A percentile compares a stretch with the other conserved stretches of the same genome.
Conservation (phyloP, 2,113 vertebrate species). For the Nyctibius bracteatus region DNA sequence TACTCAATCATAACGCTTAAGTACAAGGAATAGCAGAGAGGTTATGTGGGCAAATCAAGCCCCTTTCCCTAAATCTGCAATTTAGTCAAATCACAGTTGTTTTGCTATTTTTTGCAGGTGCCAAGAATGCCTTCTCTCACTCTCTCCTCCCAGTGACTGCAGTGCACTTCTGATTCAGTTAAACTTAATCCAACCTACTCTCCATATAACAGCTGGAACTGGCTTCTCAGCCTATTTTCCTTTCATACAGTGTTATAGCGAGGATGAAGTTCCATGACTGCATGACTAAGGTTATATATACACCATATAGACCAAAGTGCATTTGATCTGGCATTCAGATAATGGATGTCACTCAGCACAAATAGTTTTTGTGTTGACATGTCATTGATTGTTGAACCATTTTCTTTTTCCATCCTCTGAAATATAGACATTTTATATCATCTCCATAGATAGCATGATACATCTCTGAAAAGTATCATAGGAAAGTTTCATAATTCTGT, state of each 20-base stretch:
- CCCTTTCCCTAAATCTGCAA: background rate
- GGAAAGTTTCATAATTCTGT: background rate
- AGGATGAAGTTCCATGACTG: background rate
- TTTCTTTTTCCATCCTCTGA: slow-evolving; percentile 16
- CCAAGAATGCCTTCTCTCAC: background rate
- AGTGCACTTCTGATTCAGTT: background rate
- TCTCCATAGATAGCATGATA: background rate
- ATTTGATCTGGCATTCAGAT: slow-evolving; percentile 25
- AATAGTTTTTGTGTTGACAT: background rate
- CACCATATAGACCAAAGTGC: background rate
- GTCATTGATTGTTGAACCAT: slow-evolving; percentile 3
- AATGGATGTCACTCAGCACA: background rate
- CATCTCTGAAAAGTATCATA: background rate
- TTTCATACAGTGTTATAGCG: background rate
- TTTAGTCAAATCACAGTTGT: background rate
- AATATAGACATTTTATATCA: background rate
- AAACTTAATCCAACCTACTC: background rate
- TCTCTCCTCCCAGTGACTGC: background rate
- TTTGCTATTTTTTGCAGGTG: background rate
- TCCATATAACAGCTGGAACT: background rate
- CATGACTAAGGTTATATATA: background rate
- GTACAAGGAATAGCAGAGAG: background rate
- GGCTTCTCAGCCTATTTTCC: background rate
- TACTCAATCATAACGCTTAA: background rate
- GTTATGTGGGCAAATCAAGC: background rate